Evolutionary conservation across 2,113 vertebrate species (phyloP).

Genomic region (Gobiocypris rarus): DNA sequence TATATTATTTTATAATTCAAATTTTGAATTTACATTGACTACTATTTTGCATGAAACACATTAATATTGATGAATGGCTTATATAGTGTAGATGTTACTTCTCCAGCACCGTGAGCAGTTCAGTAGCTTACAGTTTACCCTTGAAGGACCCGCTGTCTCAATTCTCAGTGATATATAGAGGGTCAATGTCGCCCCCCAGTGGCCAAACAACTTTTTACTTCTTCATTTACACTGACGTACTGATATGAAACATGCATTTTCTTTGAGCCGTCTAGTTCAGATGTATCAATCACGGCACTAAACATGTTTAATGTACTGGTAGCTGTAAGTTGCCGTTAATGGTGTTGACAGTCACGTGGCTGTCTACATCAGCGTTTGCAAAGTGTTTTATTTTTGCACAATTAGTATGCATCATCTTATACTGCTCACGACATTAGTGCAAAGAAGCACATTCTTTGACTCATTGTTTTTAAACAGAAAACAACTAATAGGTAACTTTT

Average conservation of each 20-base stretch:
- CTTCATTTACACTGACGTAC: background rate
- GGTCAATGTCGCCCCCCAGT: conserved; percentile 43
- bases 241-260: background rate
- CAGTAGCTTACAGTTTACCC: background rate
- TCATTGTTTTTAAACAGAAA: background rate
- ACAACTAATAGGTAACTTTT: background rate
- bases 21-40: background rate
- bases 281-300: background rate
- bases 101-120: background rate
- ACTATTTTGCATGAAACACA: background rate
- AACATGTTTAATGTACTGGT: background rate
- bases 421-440: background rate
- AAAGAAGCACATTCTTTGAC: background rate
- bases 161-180: background rate
- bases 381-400: too few relatives aligned
- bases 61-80: background rate
- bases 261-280: background rate
- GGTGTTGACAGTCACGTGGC: background rate
- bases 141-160: background rate
- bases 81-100: background rate
- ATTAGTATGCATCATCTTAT: background rate
- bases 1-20: background rate
- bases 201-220: background rate
- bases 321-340: background rate
- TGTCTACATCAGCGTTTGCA: background rate